phyloP scores from a whole-genome alignment of 2,888 invertebrate genomes.

The Lepidocyrtoides sp. region DNA sequence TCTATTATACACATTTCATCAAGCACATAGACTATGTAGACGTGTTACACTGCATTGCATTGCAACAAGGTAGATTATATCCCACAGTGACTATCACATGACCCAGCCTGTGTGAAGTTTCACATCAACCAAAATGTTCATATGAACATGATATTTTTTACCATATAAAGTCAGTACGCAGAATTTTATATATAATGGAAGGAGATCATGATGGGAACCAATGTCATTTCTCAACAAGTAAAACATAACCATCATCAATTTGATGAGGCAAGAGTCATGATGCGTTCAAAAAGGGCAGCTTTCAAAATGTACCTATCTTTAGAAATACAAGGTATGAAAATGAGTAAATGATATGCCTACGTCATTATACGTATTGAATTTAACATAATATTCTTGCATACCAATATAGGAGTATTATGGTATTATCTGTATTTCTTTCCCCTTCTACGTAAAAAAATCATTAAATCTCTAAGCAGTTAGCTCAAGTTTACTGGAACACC shows the following conservation, averaged over 20 bases:
- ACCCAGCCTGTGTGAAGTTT: slow-evolving; percentile 61
- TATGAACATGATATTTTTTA: slow-evolving; percentile 60
- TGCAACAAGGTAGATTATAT: slow-evolving; percentile 43
- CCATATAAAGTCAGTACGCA: no score
- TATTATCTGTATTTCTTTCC: background rate
- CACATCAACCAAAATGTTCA: slow-evolving; percentile 39
- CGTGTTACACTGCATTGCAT: background rate
- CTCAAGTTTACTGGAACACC: background rate
- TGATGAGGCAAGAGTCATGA: background rate
- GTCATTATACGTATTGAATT: no score
- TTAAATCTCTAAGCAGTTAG: background rate
- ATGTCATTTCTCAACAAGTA: slow-evolving; percentile 61
- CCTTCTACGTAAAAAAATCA: background rate
- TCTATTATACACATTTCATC: background rate
- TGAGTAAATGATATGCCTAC: slow-evolving; percentile 4
- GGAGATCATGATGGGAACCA: slow-evolving; percentile 55
- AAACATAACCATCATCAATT: slow-evolving; percentile 1
- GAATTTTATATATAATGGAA: background rate
- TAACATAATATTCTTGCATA: no score
- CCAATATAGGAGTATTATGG: background rate
- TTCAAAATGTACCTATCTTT: slow-evolving; percentile 24
- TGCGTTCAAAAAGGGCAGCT: slow-evolving; percentile 45
- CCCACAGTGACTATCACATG: slow-evolving; percentile 69
- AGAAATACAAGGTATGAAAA: slow-evolving; percentile 25
- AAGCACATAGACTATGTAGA: background rate